Percentiles rank a stretch among this genome's conserved stretches.
Evolutionary conservation across 2,888 invertebrate species (phyloP).

Genomic region (Luperina testacea): DNA sequence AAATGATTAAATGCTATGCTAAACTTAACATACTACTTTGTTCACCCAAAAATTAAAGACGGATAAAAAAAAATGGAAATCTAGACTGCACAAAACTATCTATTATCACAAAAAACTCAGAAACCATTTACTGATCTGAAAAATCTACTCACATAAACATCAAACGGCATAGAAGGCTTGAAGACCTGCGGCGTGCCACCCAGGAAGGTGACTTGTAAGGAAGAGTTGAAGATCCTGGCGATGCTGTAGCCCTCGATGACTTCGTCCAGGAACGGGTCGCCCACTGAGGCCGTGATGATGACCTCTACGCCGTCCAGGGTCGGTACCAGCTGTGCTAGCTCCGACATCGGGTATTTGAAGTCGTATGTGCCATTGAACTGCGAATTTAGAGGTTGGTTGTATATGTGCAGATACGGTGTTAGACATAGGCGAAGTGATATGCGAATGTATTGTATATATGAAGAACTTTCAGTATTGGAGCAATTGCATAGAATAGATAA

Average conservation of each 20-base stretch:
- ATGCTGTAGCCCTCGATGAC: slow-evolving; percentile 96
- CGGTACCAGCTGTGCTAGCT: slow-evolving; percentile 92
- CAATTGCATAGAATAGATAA: background rate
- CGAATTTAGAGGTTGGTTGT: background rate
- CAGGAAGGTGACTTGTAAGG: slow-evolving; percentile 94
- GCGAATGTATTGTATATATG: background rate
- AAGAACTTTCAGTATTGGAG: background rate
- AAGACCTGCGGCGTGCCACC: slow-evolving; percentile 98
- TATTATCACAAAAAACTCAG: too few relatives aligned
- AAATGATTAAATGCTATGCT: too few relatives aligned
- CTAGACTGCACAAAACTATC: too few relatives aligned
- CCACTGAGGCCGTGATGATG: slow-evolving; percentile 95
- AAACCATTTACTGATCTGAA: too few relatives aligned
- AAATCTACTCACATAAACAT: slow-evolving; percentile 91
- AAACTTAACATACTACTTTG: too few relatives aligned
- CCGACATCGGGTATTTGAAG: slow-evolving; percentile 96
- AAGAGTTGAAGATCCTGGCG: slow-evolving; percentile 96
- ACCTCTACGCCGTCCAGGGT: slow-evolving; percentile 94
- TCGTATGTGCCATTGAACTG: slow-evolving; percentile 97
- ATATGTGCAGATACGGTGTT: background rate
- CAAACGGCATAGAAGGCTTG: slow-evolving; percentile 98
- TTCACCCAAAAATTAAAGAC: too few relatives aligned
- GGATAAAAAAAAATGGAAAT: too few relatives aligned
- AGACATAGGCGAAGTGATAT: background rate
- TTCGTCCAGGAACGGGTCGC: slow-evolving; percentile 96